Conservation (phyloP, 1,140 invertebrate species). For the Neotoxoptera formosana region DNA sequence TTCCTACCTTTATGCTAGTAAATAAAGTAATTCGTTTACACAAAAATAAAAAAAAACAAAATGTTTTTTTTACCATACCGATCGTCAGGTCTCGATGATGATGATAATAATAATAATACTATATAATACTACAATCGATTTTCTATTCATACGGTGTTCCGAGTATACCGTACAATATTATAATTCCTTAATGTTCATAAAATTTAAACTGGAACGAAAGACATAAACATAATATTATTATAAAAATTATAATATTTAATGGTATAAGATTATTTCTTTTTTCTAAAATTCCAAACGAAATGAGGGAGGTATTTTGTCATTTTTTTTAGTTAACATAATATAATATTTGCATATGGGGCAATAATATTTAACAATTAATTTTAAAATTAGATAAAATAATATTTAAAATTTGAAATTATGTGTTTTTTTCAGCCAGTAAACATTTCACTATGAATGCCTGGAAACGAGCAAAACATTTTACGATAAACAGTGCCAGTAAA, state of each 20-base stretch:
- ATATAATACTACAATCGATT: background rate
- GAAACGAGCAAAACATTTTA: background rate
- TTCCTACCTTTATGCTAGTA: background rate
- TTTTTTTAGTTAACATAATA: no score
- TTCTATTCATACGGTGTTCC: background rate
- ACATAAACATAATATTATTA: background rate
- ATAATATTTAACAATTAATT: background rate
- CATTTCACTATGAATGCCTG: background rate
- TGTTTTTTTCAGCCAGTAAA: background rate
- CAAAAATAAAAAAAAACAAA: background rate
- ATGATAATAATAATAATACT: background rate
- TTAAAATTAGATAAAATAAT: background rate
- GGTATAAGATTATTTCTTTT: no score
- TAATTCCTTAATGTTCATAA: background rate
- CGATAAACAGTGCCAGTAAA: background rate
- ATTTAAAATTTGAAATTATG: background rate
- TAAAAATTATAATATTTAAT: no score
- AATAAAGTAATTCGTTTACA: background rate
- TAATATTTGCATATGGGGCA: background rate
- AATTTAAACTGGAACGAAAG: background rate
- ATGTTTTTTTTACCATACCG: background rate
- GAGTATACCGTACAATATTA: background rate
- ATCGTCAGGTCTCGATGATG: background rate
- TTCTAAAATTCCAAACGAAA: no score
- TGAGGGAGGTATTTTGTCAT: no score